These are phyloP conservation scores for Argopecten irradians DNA, from an alignment of 1,140 invertebrate species.

Conservation along the genomic window DNA sequence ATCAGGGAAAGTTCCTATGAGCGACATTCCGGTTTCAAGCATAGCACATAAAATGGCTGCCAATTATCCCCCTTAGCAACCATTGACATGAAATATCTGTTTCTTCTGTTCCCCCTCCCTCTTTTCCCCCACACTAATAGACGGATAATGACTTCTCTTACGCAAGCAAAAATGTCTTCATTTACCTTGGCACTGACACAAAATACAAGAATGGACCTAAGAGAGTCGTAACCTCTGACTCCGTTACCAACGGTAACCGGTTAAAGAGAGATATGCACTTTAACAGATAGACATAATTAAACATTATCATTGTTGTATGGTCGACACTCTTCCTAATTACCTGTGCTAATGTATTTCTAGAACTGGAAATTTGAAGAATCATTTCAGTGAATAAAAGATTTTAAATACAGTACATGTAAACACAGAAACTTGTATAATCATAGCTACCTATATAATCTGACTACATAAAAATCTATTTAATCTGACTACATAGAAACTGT, in stretches of 20 bases:
- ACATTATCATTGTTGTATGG: neutral
- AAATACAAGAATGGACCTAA: neutral
- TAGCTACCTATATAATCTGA: too few species aligned
- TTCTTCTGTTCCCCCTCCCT: neutral
- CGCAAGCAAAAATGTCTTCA: constrained; percentile 1
- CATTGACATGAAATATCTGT: constrained; percentile 11
- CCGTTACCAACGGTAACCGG: neutral
- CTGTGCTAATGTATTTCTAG: neutral
- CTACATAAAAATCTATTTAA: too few species aligned
- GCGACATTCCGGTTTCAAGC: neutral
- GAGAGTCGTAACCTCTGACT: neutral
- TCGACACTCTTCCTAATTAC: neutral
- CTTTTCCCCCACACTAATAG: neutral
- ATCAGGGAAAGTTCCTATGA: neutral
- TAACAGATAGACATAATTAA: neutral
- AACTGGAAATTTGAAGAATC: too few species aligned
- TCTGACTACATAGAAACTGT: too few species aligned
- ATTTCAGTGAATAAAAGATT: too few species aligned
- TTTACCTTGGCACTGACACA: neutral
- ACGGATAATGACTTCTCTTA: constrained; percentile 1
- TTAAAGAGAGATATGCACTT: neutral
- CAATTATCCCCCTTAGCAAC: neutral
- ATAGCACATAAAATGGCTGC: constrained; percentile 1
- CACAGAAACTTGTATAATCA: too few species aligned
- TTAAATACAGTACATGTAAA: too few species aligned